Evolutionary conservation across 1,140 invertebrate genomes (phyloP), one percentile per base, ranked within the genome.

Genomic region (Elysia chlorotica): DNA sequence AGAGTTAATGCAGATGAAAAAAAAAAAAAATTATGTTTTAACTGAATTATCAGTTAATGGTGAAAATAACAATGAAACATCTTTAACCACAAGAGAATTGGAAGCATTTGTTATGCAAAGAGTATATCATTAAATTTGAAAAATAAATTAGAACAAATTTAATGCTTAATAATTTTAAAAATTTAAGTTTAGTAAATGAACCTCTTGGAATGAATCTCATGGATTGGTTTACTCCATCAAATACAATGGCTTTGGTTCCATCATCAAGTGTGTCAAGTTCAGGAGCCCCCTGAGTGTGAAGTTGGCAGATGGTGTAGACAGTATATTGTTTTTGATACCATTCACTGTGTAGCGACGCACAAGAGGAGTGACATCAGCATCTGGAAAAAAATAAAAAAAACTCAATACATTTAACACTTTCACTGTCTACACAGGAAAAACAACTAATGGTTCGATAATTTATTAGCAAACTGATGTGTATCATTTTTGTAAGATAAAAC

Each of bases 161-260:
- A n/a, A n/a, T n/a, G n/a, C n/a, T n/a, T n/a, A n/a, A n/a, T n/a
- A n/a, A n/a, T n/a, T n/a, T n/a, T n/a, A n/a, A n/a, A n/a, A n/a
- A n/a, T n/a, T n/a, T n/a, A n/a, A n/a, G n/a, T n/a, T n/a, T n/a
- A n/a, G n/a, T n/a, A n/a, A n/a, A n/a, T n/a, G n/a, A n/a, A n/a
- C n/a, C n/a, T n/a, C n/a, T n/a, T n/a, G n/a, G n/a, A n/a, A n/a
- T n/a, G n/a, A n/a, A 70, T 17, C 73, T 59, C 23, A 80, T 14
- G 48, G 66, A 79, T 28, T 81, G 70, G 53, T 77, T 37, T 5
- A 70, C 30, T 21, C 79, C 78, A 76, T 81, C 75, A 3, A 82
- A 69, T 0, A 76, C 41, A 25, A 81, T 30, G 35, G 77, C 81
- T 63, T 74, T 67, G 17, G 73, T 79, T 23, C 78, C 79, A 21